Percentiles rank a stretch among this genome's conserved stretches.
These are phyloP conservation scores for Clostera curtula DNA, from an alignment of 2,888 invertebrate species.

Conservation along the genomic window DNA sequence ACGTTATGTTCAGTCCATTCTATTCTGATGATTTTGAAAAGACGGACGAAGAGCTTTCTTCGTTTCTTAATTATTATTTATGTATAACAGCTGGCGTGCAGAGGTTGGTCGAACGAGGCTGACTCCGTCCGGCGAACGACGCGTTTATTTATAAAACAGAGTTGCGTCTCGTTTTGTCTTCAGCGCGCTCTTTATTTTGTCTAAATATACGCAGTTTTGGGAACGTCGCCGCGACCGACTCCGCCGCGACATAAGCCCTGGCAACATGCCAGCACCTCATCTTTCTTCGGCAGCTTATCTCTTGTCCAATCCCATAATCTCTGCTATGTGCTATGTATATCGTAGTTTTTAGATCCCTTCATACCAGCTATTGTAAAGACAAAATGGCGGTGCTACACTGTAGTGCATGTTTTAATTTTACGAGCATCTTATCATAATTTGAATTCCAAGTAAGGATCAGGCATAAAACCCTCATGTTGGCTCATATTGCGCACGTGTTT, in stretches of 20 bases:
- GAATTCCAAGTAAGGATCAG: slow-evolving; percentile 6
- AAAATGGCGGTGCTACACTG: no score
- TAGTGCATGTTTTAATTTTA: no score
- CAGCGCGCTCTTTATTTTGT: slow-evolving; percentile 74
- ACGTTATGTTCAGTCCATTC: slow-evolving; percentile 1
- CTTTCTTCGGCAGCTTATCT: slow-evolving; percentile 55
- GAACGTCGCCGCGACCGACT: slow-evolving; percentile 65
- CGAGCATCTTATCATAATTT: background rate
- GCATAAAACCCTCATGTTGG: slow-evolving; percentile 22
- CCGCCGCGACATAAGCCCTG: slow-evolving; percentile 62
- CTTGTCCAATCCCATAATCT: slow-evolving; percentile 40
- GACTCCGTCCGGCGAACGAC: slow-evolving; percentile 69
- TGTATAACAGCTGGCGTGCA: slow-evolving; percentile 71
- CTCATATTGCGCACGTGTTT: slow-evolving; percentile 39
- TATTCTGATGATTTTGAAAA: slow-evolving; percentile 27
- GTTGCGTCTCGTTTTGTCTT: slow-evolving; percentile 75
- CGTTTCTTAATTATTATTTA: slow-evolving; percentile 72
- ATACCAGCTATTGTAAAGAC: no score
- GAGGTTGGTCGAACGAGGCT: slow-evolving; percentile 61
- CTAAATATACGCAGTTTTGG: slow-evolving; percentile 76
- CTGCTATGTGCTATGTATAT: slow-evolving; percentile 3
- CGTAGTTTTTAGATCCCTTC: background rate
- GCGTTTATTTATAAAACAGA: slow-evolving; percentile 73
- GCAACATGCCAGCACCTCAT: slow-evolving; percentile 56
- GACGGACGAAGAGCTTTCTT: slow-evolving; percentile 53